Conservation (phyloP, 2,888 invertebrate species). For the Lasioglossum vierecki region DNA sequence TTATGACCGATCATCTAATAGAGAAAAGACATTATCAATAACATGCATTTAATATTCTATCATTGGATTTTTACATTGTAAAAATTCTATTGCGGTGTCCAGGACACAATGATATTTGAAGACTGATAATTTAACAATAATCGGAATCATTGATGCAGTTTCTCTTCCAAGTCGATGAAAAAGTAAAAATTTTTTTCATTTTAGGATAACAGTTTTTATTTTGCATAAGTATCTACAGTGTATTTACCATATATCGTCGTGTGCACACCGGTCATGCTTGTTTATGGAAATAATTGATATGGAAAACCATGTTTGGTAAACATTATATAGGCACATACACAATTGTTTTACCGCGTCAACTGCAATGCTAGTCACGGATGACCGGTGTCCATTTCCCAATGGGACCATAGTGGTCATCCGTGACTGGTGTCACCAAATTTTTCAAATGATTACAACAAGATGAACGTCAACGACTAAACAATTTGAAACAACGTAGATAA, state of each 20-base stretch:
- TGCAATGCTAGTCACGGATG: neutral
- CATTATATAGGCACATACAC: neutral
- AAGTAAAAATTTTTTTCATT: neutral
- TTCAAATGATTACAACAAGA: neutral
- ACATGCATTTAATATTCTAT: neutral
- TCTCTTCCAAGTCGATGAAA: neutral
- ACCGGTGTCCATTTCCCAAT: neutral
- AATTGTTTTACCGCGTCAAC: neutral
- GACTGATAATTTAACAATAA: neutral
- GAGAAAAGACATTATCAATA: no score
- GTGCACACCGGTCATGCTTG: neutral
- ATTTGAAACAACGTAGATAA: neutral
- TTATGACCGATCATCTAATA: no score
- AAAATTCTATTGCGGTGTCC: no score
- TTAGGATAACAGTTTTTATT: no score
- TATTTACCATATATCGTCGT: neutral
- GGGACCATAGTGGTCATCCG: neutral
- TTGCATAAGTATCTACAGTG: no score
- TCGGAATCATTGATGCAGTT: neutral
- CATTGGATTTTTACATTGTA: no score
- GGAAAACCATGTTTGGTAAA: neutral
- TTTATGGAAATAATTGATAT: neutral
- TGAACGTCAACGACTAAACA: neutral
- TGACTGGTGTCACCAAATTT: neutral
- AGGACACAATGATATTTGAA: neutral